These are phyloP conservation scores for Cyclophora punctaria DNA, from an alignment of 2,888 invertebrate species.

Conservation along the genomic window DNA sequence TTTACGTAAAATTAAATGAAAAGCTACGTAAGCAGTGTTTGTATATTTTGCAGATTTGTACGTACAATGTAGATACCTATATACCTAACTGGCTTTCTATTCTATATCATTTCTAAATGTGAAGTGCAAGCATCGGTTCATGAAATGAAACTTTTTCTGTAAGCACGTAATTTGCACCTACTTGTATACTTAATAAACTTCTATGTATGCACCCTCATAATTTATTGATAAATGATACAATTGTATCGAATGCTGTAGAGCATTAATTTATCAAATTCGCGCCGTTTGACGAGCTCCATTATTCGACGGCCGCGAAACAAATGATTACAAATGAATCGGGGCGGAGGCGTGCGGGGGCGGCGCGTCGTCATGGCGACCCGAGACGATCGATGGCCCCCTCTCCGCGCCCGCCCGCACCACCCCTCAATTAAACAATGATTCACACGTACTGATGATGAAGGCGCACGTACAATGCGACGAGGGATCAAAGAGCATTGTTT, in stretches of 20 bases:
- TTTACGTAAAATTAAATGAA: too few species aligned
- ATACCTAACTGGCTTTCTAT: too few species aligned
- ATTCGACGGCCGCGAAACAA: constrained; percentile 69
- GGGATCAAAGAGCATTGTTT: constrained; percentile 21
- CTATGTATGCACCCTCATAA: not conserved
- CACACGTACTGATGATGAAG: constrained; percentile 59
- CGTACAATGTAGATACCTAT: too few species aligned
- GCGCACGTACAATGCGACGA: constrained; percentile 37
- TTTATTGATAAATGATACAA: constrained; percentile 22
- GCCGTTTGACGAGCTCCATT: constrained; percentile 59
- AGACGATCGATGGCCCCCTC: constrained; percentile 61
- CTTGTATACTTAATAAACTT: too few species aligned
- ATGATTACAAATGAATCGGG: constrained; percentile 72
- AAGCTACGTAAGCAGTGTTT: too few species aligned
- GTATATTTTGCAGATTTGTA: too few species aligned
- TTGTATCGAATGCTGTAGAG: constrained; percentile 27
- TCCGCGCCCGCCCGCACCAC: constrained; percentile 26
- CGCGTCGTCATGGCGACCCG: constrained; percentile 58
- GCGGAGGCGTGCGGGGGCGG: constrained; percentile 32
- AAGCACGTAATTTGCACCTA: too few species aligned
- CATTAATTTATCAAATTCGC: constrained; percentile 61
- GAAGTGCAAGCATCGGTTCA: too few species aligned
- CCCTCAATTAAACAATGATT: constrained; percentile 71
- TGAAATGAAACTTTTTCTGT: too few species aligned
- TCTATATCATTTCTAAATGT: too few species aligned